Conservation (phyloP, 2,797 vertebrate species). For the Anomalospiza imberbis region DNA sequence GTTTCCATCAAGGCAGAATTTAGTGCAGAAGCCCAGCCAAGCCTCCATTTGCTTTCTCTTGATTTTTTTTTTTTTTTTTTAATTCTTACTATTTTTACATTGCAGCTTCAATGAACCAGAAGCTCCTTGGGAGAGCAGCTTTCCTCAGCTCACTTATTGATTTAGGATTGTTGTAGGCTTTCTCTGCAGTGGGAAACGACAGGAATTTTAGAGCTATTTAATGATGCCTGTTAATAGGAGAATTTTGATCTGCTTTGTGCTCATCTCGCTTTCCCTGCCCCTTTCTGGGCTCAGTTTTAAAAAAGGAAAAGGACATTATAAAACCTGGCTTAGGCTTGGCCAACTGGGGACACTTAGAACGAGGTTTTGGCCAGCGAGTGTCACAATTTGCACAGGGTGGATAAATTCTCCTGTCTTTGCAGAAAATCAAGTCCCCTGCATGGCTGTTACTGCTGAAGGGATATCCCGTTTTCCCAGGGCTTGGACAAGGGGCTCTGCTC, state of each 20-base stretch:
- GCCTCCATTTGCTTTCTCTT: not conserved
- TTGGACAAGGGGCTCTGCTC: not conserved
- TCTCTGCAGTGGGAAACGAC: not conserved
- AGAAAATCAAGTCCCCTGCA: not conserved
- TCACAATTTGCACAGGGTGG: not conserved
- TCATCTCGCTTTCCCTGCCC: not conserved
- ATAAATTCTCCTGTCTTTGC: not conserved
- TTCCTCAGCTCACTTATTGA: not conserved
- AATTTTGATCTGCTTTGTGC: not conserved
- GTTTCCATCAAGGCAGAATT: not conserved
- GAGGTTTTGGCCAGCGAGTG: rapidly evolving
- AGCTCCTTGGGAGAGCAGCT: not conserved
- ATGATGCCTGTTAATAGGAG: rapidly evolving
- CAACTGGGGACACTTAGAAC: not conserved
- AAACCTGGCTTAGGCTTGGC: not conserved
- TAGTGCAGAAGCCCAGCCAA: not conserved
- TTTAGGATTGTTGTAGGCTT: not conserved
- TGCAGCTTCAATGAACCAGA: not conserved
- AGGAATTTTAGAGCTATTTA: not conserved
- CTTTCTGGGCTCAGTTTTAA: not conserved
- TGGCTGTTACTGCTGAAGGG: not conserved
- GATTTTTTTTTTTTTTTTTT: not conserved
- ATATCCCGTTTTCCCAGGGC: not conserved
- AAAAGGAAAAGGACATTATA: not conserved
- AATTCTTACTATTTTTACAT: not conserved